Evolutionary conservation across 2,797 vertebrate genomes (phyloP).

Genomic region (Emys orbicularis): DNA sequence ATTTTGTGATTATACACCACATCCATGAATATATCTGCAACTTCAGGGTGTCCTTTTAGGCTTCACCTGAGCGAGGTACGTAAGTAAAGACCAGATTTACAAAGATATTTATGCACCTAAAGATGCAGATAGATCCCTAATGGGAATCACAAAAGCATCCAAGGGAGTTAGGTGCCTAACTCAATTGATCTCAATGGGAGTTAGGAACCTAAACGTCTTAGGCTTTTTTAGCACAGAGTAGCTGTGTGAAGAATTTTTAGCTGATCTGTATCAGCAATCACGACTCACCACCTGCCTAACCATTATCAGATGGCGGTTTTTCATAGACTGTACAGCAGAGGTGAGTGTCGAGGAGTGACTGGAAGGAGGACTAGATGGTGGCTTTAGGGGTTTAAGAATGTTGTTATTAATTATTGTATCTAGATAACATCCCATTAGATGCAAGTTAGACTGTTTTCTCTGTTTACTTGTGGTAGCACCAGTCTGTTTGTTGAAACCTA

Average conservation of each 20-base stretch:
- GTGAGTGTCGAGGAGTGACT: background rate
- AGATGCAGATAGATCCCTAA: background rate
- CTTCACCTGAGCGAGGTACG: background rate
- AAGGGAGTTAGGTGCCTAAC: background rate
- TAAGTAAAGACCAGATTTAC: background rate
- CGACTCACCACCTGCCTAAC: background rate
- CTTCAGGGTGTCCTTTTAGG: background rate
- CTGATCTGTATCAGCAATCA: conserved; percentile 54
- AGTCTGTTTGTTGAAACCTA: conserved; percentile 34
- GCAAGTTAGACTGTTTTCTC: background rate
- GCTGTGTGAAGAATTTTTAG: conserved; percentile 17
- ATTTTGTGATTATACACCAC: background rate
- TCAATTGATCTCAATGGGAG: background rate
- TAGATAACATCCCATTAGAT: background rate
- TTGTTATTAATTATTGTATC: background rate
- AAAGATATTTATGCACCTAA: background rate
- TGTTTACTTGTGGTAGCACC: background rate
- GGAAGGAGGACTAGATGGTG: background rate
- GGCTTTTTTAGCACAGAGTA: conserved; percentile 69
- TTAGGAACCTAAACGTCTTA: background rate
- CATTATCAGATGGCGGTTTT: conserved; percentile 14
- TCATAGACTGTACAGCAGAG: background rate
- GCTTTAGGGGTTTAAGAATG: background rate
- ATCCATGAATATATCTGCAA: background rate
- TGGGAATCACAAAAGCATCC: background rate